A percentile compares a stretch with the other conserved stretches of the same genome.
These are phyloP conservation scores for Oplegnathus fasciatus DNA, from an alignment of 2,113 vertebrate genomes.

Conservation along the genomic window DNA sequence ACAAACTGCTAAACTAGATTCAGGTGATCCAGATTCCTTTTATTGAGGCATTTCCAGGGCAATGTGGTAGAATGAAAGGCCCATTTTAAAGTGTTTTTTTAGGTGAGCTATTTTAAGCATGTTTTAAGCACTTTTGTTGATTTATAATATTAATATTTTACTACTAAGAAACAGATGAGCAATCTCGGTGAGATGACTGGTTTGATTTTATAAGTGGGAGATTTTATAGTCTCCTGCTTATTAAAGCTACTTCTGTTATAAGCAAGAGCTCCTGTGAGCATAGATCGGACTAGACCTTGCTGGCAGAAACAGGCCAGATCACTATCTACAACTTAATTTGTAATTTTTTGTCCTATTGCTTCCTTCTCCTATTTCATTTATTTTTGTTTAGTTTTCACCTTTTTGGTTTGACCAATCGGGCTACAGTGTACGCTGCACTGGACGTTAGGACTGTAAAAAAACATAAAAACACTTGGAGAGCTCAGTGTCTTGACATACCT, in stretches of 20 bases:
- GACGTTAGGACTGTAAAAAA: not conserved
- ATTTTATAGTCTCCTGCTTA: slow-evolving; percentile 24
- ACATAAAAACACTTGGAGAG: not conserved
- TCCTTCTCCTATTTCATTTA: not conserved
- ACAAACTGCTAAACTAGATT: slow-evolving; percentile 9
- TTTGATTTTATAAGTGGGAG: not conserved
- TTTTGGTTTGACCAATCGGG: not conserved
- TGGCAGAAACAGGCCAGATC: slow-evolving; percentile 33
- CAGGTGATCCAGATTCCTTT: slow-evolving; percentile 14
- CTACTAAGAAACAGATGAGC: slow-evolving; percentile 28
- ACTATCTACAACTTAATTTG: not conserved
- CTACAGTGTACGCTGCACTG: not conserved
- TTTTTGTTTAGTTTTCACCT: not conserved
- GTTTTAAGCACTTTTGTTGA: slow-evolving; percentile 6
- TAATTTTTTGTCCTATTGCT: not conserved
- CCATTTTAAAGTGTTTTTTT: not conserved
- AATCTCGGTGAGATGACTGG: not conserved
- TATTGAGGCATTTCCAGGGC: slow-evolving; percentile 3
- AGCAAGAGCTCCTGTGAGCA: slow-evolving; percentile 13
- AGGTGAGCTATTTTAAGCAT: not conserved
- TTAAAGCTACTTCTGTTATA: slow-evolving; percentile 28
- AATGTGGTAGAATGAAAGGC: not conserved
- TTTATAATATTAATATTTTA: slow-evolving; percentile 14
- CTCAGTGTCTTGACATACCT: not conserved
- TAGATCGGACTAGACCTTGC: slow-evolving; percentile 11